Evolutionary conservation across 2,888 invertebrate species (phyloP).

Genomic region (Tetrapedia diversipes): DNA sequence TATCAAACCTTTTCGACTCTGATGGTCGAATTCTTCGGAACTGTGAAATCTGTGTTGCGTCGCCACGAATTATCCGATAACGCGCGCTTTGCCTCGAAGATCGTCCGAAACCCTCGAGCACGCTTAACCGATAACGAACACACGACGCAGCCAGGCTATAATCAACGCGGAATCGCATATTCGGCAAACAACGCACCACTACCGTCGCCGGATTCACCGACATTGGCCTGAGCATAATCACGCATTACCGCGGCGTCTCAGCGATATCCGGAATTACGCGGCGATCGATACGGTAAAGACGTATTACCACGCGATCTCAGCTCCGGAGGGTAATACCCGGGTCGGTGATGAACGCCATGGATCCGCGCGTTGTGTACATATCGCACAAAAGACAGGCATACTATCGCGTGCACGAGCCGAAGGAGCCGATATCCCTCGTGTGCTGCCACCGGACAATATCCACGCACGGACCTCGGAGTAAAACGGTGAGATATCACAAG

Average conservation of each 20-base stretch:
- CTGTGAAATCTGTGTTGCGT: too few relatives aligned
- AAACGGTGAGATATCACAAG: slow-evolving; percentile 41
- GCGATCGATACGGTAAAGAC: slow-evolving; percentile 29
- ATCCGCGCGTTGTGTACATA: slow-evolving; percentile 14
- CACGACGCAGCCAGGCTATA: neutral
- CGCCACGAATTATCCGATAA: too few relatives aligned
- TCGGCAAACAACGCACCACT: neutral
- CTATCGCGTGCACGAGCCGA: neutral
- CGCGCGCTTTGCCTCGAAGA: neutral
- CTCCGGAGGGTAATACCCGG: neutral
- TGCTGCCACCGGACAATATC: slow-evolving; percentile 23
- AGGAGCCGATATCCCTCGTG: slow-evolving; percentile 3
- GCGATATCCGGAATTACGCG: slow-evolving; percentile 33
- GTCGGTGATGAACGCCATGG: neutral
- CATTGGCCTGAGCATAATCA: slow-evolving; percentile 20
- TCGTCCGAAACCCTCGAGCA: neutral
- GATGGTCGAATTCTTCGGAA: too few relatives aligned
- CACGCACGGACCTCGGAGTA: neutral
- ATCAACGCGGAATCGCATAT: neutral
- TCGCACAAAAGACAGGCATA: slow-evolving; percentile 1
- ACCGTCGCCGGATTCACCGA: slow-evolving; percentile 1
- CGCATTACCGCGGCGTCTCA: slow-evolving; percentile 10
- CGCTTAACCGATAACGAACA: neutral
- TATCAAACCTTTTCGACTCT: too few relatives aligned
- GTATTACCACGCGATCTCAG: slow-evolving; percentile 3